phyloP scores from a whole-genome alignment of 2,113 vertebrate genomes.

The Cyprinodon brontotheroides region DNA sequence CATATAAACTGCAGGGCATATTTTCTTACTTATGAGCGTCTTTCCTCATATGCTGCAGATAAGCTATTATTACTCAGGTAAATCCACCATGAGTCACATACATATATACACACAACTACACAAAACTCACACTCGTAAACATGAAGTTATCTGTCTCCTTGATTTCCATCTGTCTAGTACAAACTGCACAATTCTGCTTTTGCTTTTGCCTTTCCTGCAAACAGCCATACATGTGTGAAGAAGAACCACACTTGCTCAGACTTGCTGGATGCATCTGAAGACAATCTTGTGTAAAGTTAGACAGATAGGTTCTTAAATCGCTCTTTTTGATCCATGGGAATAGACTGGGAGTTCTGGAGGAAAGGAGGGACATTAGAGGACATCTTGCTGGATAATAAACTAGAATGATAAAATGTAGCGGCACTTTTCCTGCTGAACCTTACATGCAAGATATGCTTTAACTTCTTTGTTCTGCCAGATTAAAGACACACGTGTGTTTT shows the following conservation, averaged over 20 bases:
- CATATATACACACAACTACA: background rate
- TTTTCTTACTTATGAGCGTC: background rate
- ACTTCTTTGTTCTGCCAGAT: background rate
- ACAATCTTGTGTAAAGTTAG: background rate
- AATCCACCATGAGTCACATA: background rate
- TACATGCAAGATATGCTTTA: slow-evolving; percentile 6
- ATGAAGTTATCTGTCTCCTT: background rate
- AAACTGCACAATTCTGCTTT: background rate
- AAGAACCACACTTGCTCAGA: background rate
- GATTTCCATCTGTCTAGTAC: background rate
- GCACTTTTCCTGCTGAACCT: background rate
- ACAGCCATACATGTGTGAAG: background rate
- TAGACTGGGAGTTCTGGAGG: slow-evolving; percentile 16
- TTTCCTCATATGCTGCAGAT: slow-evolving; percentile 13
- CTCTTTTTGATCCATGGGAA: slow-evolving; percentile 13
- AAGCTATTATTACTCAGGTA: slow-evolving; percentile 33
- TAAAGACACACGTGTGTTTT: background rate
- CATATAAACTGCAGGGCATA: background rate
- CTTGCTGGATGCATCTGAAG: slow-evolving; percentile 23
- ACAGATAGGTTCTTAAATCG: slow-evolving; percentile 1
- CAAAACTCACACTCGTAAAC: background rate
- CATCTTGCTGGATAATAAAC: background rate
- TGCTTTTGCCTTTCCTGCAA: background rate
- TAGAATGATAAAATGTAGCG: background rate
- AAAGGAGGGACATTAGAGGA: background rate